Percentiles rank a stretch among this genome's conserved stretches.
phyloP scores from a whole-genome alignment of 2,888 invertebrate genomes.

The Xiphydria camelus region DNA sequence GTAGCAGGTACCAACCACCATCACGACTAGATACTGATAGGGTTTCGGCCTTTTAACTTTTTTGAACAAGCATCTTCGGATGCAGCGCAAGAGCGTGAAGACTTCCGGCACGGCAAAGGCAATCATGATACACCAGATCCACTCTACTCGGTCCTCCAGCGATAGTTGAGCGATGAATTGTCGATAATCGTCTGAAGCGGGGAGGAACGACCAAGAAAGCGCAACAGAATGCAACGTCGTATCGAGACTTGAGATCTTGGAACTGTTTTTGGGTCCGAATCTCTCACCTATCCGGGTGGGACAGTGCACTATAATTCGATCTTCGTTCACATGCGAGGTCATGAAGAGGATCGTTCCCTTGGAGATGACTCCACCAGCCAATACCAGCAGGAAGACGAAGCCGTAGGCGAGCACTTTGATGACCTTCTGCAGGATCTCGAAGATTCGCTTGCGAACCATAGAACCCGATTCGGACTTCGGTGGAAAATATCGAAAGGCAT shows the following conservation, averaged over 20 bases:
- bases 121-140: conserved; percentile 81
- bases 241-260: conserved; percentile 42
- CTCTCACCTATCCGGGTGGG: too few species aligned
- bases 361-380: conserved; percentile 71
- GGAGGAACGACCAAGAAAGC: too few species aligned
- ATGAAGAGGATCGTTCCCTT: conserved; percentile 76
- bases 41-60: conserved; percentile 64
- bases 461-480: conserved; percentile 71
- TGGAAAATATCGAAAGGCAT: conserved; percentile 76
- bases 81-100: conserved; percentile 71
- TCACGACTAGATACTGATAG: conserved; percentile 64
- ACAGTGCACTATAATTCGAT: too few species aligned
- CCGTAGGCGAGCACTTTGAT: conserved; percentile 72
- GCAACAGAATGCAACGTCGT: background rate
- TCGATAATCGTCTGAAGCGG: conserved; percentile 62
- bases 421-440: conserved; percentile 66
- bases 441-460: conserved; percentile 65
- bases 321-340: conserved; percentile 69
- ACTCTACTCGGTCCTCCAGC: conserved; percentile 69
- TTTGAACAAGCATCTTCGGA: conserved; percentile 76
- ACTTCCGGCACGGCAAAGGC: conserved; percentile 78
- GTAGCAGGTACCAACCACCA: conserved; percentile 78
- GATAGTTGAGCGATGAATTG: conserved; percentile 67
- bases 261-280: too few species aligned
- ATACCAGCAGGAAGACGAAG: conserved; percentile 68